Percentiles rank a stretch among this genome's conserved stretches.
These are phyloP conservation scores for Pammene aurita DNA, from an alignment of 2,888 invertebrate species.

Conservation along the genomic window DNA sequence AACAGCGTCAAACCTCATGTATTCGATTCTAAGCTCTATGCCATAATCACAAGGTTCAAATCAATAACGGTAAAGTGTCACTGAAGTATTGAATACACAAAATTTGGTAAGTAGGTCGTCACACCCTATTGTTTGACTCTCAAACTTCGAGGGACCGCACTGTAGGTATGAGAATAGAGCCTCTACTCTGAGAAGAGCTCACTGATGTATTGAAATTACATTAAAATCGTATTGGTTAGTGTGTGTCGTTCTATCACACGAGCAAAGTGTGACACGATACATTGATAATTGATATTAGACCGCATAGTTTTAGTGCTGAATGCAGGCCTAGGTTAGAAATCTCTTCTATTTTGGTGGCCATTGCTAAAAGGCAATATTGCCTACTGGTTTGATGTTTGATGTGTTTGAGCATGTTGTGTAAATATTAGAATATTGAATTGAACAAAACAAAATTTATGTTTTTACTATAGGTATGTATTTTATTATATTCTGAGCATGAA, in stretches of 20 bases:
- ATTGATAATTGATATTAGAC: neutral
- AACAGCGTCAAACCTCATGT: neutral
- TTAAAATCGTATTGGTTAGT: neutral
- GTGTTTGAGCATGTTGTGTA: too few relatives aligned
- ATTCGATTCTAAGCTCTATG: slow-evolving; percentile 1
- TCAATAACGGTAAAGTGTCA: slow-evolving; percentile 14
- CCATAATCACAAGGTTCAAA: neutral
- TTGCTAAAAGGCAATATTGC: too few relatives aligned
- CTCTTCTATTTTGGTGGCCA: too few relatives aligned
- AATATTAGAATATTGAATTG: too few relatives aligned
- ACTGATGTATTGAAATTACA: too few relatives aligned
- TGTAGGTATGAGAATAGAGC: slow-evolving; percentile 13
- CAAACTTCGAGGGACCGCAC: slow-evolving; percentile 28
- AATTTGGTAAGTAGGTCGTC: slow-evolving; percentile 41
- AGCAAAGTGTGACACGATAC: neutral
- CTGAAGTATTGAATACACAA: slow-evolving; percentile 37
- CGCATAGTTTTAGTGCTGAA: neutral
- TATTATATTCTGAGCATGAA: too few relatives aligned
- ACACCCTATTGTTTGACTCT: slow-evolving; percentile 35
- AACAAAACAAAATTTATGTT: too few relatives aligned
- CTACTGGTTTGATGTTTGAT: too few relatives aligned
- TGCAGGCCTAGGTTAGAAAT: too few relatives aligned
- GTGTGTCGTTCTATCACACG: neutral
- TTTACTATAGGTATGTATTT: too few relatives aligned
- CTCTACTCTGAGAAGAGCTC: neutral